Percentiles rank a stretch among this genome's conserved stretches.
These are phyloP conservation scores for Morone saxatilis DNA, from an alignment of 2,113 vertebrate species.

Conservation along the genomic window DNA sequence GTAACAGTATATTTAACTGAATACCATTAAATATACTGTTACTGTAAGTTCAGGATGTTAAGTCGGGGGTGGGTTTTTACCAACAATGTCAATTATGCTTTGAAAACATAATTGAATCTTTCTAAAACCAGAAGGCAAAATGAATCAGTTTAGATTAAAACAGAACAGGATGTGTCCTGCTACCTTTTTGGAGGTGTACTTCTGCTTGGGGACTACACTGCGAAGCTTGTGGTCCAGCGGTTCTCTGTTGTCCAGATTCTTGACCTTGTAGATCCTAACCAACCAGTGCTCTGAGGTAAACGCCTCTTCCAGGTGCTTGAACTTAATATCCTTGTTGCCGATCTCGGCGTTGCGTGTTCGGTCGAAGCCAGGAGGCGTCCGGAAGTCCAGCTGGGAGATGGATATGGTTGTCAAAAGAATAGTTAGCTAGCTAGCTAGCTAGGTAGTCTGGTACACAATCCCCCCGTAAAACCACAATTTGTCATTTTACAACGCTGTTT, in stretches of 20 bases:
- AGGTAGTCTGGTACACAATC: background rate
- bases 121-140: background rate
- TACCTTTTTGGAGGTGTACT: slow-evolving; percentile 98
- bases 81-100: no score
- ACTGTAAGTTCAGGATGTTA: no score
- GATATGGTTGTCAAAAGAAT: background rate
- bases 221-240: slow-evolving; percentile 92
- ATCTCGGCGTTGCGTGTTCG: slow-evolving; percentile 98
- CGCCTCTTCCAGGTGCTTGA: slow-evolving; percentile 97
- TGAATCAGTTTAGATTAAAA: background rate
- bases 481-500: no score
- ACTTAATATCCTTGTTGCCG: slow-evolving; percentile 98
- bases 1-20: no score
- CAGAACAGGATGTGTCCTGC: background rate
- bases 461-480: background rate
- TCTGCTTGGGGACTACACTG: slow-evolving; percentile 92
- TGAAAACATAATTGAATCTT: background rate
- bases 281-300: slow-evolving; percentile 99
- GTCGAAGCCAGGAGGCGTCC: slow-evolving; percentile 96
- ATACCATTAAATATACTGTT: no score
- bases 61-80: no score
- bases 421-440: background rate
- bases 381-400: slow-evolving; percentile 91
- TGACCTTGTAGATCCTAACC: slow-evolving; percentile 98
- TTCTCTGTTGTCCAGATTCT: slow-evolving; percentile 94